A percentile compares a stretch with the other conserved stretches of the same genome.
Evolutionary conservation across 2,113 vertebrate genomes (phyloP).

Genomic region (Seriola quinqueradiata): DNA sequence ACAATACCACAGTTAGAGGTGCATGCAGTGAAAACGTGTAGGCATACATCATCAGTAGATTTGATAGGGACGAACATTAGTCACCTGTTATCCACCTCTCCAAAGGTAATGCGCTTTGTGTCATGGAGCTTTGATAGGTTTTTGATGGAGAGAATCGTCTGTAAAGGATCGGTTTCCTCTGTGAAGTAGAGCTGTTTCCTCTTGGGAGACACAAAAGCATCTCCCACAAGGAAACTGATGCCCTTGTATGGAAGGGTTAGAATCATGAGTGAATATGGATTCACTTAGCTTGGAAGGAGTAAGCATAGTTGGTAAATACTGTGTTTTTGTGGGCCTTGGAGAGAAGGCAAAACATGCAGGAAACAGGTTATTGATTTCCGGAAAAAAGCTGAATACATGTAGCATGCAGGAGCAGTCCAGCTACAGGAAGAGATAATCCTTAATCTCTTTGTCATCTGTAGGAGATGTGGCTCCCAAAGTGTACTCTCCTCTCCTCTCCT

Average conservation of each 20-base stretch:
- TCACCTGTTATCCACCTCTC: conserved; percentile 40
- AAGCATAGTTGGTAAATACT: neutral
- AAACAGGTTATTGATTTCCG: conserved; percentile 11
- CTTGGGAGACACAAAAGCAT: conserved; percentile 20
- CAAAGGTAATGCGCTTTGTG: conserved; percentile 42
- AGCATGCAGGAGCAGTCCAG: neutral
- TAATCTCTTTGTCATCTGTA: neutral
- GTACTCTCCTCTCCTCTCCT: neutral
- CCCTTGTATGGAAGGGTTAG: neutral
- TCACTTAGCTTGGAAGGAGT: neutral
- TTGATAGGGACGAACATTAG: conserved; percentile 11
- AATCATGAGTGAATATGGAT: neutral
- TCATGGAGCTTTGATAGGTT: conserved; percentile 38
- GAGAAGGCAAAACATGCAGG: neutral
- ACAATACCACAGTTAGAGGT: neutral
- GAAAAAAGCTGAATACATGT: neutral
- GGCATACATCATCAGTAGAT: neutral
- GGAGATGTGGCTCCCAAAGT: too few species aligned
- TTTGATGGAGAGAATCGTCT: conserved; percentile 49
- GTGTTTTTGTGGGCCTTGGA: neutral
- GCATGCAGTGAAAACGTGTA: neutral
- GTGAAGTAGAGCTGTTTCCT: conserved; percentile 36
- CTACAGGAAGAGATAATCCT: neutral
- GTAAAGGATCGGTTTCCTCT: conserved; percentile 40
- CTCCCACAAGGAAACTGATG: neutral